These are phyloP conservation scores for Trichonephila inaurata DNA, from an alignment of 1,140 invertebrate genomes.

Conservation along the genomic window DNA sequence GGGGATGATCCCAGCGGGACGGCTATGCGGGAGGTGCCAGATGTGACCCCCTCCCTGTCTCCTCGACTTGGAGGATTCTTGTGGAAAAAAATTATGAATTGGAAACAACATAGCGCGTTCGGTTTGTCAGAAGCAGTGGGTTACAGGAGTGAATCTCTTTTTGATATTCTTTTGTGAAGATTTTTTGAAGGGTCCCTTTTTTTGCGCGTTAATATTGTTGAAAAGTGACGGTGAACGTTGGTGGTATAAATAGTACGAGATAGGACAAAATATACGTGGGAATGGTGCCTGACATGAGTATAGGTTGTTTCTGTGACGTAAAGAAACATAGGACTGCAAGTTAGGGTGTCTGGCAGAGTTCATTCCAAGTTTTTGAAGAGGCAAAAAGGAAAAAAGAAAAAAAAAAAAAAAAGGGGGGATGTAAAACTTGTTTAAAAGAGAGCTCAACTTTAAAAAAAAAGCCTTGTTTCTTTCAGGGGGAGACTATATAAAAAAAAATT, in stretches of 20 bases:
- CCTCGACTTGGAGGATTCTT: constrained; percentile 10
- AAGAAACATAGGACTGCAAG: no score
- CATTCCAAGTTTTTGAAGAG: no score
- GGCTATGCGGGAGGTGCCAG: constrained; percentile 67
- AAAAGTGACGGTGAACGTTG: constrained; percentile 3
- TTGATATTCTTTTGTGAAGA: neutral
- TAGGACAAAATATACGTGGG: neutral
- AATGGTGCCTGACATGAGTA: neutral
- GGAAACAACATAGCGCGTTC: neutral
- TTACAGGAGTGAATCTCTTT: neutral
- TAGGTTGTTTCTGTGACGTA: neutral
- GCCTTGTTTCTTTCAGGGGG: no score
- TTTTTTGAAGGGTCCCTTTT: neutral
- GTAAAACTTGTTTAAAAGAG: no score
- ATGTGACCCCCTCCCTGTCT: constrained; percentile 18
- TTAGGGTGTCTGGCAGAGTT: no score
- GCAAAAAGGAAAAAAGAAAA: no score
- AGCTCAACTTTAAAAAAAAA: no score
- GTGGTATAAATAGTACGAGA: constrained; percentile 1
- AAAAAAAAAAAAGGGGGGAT: no score
- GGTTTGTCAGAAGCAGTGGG: no score
- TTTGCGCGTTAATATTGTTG: neutral
- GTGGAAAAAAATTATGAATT: constrained; percentile 61
- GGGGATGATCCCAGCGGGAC: constrained; percentile 69
- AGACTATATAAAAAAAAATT: no score